Percentiles rank a stretch among this genome's conserved stretches.
Evolutionary conservation across 2,888 invertebrate species (phyloP).

Genomic region (Ochropacha duplaris): DNA sequence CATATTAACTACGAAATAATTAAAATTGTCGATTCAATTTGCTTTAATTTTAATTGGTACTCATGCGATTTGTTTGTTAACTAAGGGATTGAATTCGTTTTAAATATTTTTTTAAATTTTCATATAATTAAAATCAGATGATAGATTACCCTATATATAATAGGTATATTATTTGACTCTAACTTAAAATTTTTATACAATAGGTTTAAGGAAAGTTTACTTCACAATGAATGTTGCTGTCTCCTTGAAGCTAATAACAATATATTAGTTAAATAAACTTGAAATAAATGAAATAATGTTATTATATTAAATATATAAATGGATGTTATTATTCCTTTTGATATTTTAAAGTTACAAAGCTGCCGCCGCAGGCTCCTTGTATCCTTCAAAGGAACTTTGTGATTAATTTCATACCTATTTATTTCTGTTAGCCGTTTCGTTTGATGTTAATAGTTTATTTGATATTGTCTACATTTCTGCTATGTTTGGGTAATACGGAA

Average conservation of each 20-base stretch:
- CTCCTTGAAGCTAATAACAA: background rate
- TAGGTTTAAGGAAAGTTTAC: too few species aligned
- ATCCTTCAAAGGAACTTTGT: background rate
- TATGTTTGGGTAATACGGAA: too few species aligned
- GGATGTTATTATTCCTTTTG: background rate
- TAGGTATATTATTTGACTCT: too few species aligned
- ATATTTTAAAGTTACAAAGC: background rate
- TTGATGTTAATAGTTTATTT: background rate
- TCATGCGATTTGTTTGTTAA: background rate
- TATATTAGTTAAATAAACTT: background rate
- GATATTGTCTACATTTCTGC: background rate
- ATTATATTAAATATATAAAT: background rate
- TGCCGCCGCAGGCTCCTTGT: background rate
- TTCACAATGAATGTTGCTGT: too few species aligned
- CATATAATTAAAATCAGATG: too few species aligned
- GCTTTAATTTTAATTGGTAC: background rate
- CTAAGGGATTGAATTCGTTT: background rate
- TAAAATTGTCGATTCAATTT: background rate
- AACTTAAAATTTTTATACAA: too few species aligned
- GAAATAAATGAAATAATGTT: background rate
- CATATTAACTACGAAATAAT: background rate
- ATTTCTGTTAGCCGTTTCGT: background rate
- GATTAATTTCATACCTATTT: background rate
- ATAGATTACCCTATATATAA: too few species aligned
- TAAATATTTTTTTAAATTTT: too few species aligned